These are phyloP conservation scores for Falco punctatus DNA, from an alignment of 2,113 vertebrate genomes.

Conservation along the genomic window DNA sequence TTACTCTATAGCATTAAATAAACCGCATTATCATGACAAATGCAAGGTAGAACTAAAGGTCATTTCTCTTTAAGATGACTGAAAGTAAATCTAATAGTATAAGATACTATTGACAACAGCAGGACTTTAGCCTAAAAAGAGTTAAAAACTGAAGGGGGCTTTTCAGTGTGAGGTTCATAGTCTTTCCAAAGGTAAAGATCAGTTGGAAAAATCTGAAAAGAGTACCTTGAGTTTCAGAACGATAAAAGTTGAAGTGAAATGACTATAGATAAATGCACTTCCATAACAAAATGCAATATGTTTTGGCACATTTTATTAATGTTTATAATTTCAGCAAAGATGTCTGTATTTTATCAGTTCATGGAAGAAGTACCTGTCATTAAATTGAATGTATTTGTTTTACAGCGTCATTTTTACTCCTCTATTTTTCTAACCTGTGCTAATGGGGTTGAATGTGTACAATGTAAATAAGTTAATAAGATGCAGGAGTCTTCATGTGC, in stretches of 20 bases:
- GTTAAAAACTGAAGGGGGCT: background rate
- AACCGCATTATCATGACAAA: background rate
- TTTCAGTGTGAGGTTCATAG: background rate
- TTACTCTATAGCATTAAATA: conserved; percentile 34
- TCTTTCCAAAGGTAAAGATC: background rate
- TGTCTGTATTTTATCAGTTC: conserved; percentile 50
- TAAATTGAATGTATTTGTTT: conserved; percentile 80
- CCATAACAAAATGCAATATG: conserved; percentile 49
- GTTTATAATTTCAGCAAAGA: conserved; percentile 51
- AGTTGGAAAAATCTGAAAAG: background rate
- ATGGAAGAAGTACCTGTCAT: conserved; percentile 52
- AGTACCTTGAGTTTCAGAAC: background rate
- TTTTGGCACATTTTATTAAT: conserved; percentile 70
- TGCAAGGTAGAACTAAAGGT: conserved; percentile 34
- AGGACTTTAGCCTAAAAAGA: background rate
- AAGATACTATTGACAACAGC: background rate
- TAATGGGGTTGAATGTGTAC: conserved; percentile 75
- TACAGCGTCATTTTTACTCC: conserved; percentile 57
- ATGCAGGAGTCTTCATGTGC: conserved; percentile 39
- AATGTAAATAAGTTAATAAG: conserved; percentile 63
- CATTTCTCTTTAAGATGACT: conserved; percentile 21
- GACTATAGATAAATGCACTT: conserved; percentile 37
- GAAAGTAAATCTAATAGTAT: background rate
- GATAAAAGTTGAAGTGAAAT: conserved; percentile 34
- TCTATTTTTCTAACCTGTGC: conserved; percentile 75